Evolutionary conservation across 2,113 vertebrate species (phyloP), one percentile per base, ranked within the genome.

Genomic region (Antechinus stuartii): DNA sequence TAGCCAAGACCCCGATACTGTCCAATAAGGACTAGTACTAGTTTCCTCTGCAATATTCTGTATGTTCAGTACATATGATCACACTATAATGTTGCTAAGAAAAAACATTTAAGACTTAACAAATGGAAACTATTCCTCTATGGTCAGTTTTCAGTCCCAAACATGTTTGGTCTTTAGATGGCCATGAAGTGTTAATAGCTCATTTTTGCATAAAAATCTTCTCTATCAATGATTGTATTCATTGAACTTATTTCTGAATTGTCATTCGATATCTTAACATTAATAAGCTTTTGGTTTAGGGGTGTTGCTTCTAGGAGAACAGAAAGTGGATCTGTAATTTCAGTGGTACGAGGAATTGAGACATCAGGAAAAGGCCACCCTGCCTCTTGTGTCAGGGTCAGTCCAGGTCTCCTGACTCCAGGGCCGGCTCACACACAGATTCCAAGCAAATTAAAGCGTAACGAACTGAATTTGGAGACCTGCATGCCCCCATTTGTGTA

Each of bases 71-170:
- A 92, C 49, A 90, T 10, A 14, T 23, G 89, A 35, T 16, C 53
- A 89, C 84, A 47, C 35, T 50, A 76, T 76, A 90, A 92, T 46
- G 25, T 30, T 92, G 0, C 27, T 89, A 94, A 14, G 54, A 52
- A 94, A 14, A 93, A 93, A 92, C n/a, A 55, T 50, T 94, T 94
- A 61, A 68, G 61, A 96, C 57, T 92, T 49, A 91, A 5, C 57
- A 55, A 91, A 7, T 8, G 27, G 6, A 84, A 84, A 84, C n/a
- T 42, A 76, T 76, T 76, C 35, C 7, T 42, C 35, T n/a, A 84
- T 42, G 35, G 16, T 76, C 35, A 76, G 68, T n/a, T n/a, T 42
- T 76, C 6, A 76, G 35, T 76, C 35, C 14, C 35, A 76, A 76
- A n/a, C 14, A 68, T 22, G 68, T 76, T 76, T 76, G 25, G 35